These are phyloP conservation scores for Ceramica pisi DNA, from an alignment of 2,888 invertebrate genomes.

Conservation along the genomic window DNA sequence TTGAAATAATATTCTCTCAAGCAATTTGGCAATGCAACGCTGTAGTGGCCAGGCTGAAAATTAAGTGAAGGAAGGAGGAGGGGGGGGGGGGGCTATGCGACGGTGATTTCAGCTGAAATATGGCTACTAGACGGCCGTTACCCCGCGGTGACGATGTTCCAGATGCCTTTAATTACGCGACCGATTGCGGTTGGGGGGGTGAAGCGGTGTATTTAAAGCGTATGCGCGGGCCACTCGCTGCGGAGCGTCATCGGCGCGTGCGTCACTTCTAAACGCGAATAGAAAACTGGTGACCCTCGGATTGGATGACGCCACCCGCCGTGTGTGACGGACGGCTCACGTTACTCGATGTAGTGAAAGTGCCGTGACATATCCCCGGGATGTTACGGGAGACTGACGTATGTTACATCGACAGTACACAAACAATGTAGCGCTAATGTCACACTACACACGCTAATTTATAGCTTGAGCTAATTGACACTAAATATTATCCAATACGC, in stretches of 20 bases:
- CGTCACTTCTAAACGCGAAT: slow-evolving; percentile 87
- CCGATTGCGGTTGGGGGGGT: slow-evolving; percentile 68
- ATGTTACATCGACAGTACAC: slow-evolving; percentile 30
- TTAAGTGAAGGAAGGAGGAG: slow-evolving; percentile 51
- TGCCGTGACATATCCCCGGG: slow-evolving; percentile 63
- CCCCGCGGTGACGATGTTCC: slow-evolving; percentile 74
- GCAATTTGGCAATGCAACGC: slow-evolving; percentile 78
- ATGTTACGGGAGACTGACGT: slow-evolving; percentile 36
- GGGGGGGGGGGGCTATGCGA: slow-evolving; percentile 57
- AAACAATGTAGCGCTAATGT: slow-evolving; percentile 36
- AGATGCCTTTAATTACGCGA: slow-evolving; percentile 82
- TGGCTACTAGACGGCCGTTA: slow-evolving; percentile 79
- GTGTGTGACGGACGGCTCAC: slow-evolving; percentile 79
- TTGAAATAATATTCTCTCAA: slow-evolving; percentile 71
- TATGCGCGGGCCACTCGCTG: slow-evolving; percentile 69
- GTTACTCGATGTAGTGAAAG: slow-evolving; percentile 74
- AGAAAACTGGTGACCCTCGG: slow-evolving; percentile 87
- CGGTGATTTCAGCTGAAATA: slow-evolving; percentile 77
- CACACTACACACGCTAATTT: slow-evolving; percentile 33
- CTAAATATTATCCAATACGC: slow-evolving; percentile 21
- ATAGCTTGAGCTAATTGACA: slow-evolving; percentile 30
- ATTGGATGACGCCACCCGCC: slow-evolving; percentile 79
- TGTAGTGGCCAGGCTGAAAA: slow-evolving; percentile 63
- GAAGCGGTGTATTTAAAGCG: slow-evolving; percentile 76
- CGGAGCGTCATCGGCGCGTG: slow-evolving; percentile 84